A percentile compares a stretch with the other conserved stretches of the same genome.
These are phyloP conservation scores for Eulemur macaco DNA, from an alignment of 2,113 vertebrate species.

Conservation along the genomic window DNA sequence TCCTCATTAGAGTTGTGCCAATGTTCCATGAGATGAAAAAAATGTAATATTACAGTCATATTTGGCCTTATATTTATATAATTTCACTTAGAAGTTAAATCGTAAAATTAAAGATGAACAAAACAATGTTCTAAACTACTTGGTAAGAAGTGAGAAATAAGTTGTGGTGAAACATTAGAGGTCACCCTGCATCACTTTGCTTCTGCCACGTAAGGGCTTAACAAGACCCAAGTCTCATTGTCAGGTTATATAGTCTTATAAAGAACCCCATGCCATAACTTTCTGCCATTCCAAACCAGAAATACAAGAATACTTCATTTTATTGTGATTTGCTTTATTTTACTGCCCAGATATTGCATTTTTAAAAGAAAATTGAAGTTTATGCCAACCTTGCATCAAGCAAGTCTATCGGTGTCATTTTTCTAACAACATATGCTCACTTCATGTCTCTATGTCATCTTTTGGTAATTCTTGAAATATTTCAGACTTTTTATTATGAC, in stretches of 20 bases:
- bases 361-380: background rate
- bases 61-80: background rate
- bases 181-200: background rate
- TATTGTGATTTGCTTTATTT: background rate
- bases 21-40: constrained; percentile 14
- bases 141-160: background rate
- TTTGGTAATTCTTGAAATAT: background rate
- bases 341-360: background rate
- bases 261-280: background rate
- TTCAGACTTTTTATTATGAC: background rate
- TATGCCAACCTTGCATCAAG: background rate
- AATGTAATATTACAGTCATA: background rate
- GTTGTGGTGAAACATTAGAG: background rate
- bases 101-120: constrained; percentile 26
- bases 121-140: background rate
- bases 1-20: background rate
- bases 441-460: background rate
- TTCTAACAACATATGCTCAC: background rate
- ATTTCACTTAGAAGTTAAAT: constrained; percentile 37
- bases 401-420: background rate
- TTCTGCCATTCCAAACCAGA: background rate
- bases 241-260: background rate
- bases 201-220: background rate
- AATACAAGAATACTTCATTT: background rate
- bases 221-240: background rate